phyloP scores from a whole-genome alignment of 2,888 invertebrate species.

The Ophraella communa region DNA sequence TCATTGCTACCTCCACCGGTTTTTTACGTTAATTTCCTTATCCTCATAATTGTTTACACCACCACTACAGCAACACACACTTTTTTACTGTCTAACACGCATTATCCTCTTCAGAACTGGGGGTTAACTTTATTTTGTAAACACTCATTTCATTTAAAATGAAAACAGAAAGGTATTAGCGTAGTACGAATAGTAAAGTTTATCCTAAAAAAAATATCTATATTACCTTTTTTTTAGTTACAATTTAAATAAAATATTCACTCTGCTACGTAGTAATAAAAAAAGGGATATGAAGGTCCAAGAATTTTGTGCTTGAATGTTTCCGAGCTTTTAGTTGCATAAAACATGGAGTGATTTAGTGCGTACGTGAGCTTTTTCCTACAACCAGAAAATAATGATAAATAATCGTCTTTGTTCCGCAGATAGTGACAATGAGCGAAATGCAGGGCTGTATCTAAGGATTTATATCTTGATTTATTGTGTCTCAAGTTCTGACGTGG shows the following conservation, averaged over 20 bases:
- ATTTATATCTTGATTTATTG: conserved; percentile 46
- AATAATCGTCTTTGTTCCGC: conserved; percentile 37
- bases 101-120: no score
- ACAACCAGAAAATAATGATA: conserved; percentile 38
- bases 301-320: not conserved
- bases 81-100: no score
- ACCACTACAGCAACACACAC: no score
- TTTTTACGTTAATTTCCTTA: no score
- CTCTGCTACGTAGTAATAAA: not conserved
- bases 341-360: conserved; percentile 22
- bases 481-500: conserved; percentile 40
- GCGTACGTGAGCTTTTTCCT: conserved; percentile 29
- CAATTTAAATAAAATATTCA: not conserved
- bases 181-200: no score
- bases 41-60: no score
- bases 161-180: no score
- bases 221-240: no score
- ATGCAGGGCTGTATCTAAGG: conserved; percentile 41
- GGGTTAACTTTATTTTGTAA: no score
- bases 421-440: conserved; percentile 45
- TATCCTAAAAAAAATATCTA: no score
- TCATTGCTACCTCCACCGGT: no score
- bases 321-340: conserved; percentile 25
- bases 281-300: not conserved
- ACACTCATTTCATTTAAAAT: no score